Percentiles rank a stretch among this genome's conserved stretches.
Evolutionary conservation across 2,888 invertebrate genomes (phyloP).

Genomic region (Synergus umbraculus): DNA sequence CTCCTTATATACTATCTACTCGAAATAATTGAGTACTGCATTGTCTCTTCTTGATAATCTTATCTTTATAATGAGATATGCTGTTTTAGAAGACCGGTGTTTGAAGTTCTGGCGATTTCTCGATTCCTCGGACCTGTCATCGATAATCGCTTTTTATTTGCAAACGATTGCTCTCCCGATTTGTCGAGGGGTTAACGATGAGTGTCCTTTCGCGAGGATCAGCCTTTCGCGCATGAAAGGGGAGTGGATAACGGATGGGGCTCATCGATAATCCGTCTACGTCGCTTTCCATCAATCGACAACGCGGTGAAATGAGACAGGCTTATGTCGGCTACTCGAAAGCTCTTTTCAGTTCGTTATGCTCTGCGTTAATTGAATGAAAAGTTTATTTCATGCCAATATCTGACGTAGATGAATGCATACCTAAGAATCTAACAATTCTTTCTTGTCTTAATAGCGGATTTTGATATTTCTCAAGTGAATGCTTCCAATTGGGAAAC

Average conservation of each 20-base stretch:
- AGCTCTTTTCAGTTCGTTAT: background rate
- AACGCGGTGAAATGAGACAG: background rate
- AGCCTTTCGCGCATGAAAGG: constrained; percentile 6
- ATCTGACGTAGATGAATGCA: background rate
- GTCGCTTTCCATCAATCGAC: constrained; percentile 20
- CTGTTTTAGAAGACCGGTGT: background rate
- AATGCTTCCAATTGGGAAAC: no score
- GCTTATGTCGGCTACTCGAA: background rate
- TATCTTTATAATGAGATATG: background rate
- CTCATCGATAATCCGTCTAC: constrained; percentile 4
- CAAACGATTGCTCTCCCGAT: background rate
- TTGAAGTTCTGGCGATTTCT: background rate
- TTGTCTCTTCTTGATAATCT: background rate
- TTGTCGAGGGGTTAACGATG: constrained; percentile 17
- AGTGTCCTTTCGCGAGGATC: constrained; percentile 12
- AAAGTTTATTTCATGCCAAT: background rate
- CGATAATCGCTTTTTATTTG: constrained; percentile 10
- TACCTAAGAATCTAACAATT: no score
- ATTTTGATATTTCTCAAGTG: no score
- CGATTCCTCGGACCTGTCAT: background rate
- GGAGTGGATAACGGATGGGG: constrained; percentile 13
- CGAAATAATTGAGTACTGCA: background rate
- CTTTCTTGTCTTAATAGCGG: no score
- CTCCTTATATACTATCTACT: background rate
- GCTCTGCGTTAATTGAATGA: background rate